Conservation (phyloP, 2,113 vertebrate species). For the Argyrosomus japonicus region DNA sequence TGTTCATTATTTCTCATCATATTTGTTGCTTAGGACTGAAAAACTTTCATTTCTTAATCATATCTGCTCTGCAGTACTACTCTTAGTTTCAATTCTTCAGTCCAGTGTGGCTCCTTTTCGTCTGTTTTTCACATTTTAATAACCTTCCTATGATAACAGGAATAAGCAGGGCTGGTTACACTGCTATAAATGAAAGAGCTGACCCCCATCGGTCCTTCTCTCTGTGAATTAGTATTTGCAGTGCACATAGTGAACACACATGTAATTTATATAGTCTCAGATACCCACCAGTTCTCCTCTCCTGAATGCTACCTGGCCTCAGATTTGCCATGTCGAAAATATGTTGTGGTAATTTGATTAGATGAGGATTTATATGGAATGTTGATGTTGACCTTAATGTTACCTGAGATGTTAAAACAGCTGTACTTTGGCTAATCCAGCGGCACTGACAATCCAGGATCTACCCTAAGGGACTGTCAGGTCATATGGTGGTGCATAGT, state of each 20-base stretch:
- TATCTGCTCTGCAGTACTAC: not conserved
- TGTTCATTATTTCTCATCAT: not conserved
- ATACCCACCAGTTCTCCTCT: not conserved
- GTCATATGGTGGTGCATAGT: too few relatives aligned
- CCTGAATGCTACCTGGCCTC: not conserved
- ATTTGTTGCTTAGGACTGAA: not conserved
- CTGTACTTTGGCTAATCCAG: too few relatives aligned
- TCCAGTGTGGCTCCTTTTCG: not conserved
- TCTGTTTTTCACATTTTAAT: constrained; percentile 9
- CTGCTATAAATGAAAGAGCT: not conserved
- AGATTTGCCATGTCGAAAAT: not conserved
- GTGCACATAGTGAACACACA: not conserved
- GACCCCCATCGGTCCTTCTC: not conserved
- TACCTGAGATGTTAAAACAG: too few relatives aligned
- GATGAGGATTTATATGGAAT: too few relatives aligned
- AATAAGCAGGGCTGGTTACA: not conserved
- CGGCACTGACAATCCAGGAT: too few relatives aligned
- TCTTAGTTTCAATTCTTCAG: not conserved
- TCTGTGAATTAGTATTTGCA: not conserved
- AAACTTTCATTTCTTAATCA: not conserved
- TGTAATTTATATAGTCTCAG: not conserved
- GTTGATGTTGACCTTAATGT: too few relatives aligned
- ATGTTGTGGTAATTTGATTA: not conserved
- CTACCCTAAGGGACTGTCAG: too few relatives aligned
- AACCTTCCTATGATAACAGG: not conserved